phyloP scores from a whole-genome alignment of 2,797 vertebrate species.

The Ctenochaetus hawaiiensis region DNA sequence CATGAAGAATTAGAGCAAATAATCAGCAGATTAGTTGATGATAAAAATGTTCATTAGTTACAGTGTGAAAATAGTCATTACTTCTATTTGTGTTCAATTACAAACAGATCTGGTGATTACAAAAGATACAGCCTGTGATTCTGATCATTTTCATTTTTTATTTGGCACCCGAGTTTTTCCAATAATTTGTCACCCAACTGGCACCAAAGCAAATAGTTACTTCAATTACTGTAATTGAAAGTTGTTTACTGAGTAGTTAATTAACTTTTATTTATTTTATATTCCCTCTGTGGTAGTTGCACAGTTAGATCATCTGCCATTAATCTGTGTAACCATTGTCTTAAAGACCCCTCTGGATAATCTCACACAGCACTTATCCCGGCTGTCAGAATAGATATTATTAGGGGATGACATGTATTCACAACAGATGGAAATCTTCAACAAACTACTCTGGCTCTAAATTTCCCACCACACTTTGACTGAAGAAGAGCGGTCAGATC shows the following conservation, averaged over 20 bases:
- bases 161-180: not conserved
- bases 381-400: slow-evolving; percentile 40
- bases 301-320: not conserved
- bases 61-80: not conserved
- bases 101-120: not conserved
- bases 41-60: not conserved
- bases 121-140: not conserved
- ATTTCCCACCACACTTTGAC: slow-evolving; percentile 62
- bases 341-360: slow-evolving; percentile 14
- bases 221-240: not conserved
- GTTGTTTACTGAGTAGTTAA: slow-evolving; percentile 7
- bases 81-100: not conserved
- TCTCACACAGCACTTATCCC: slow-evolving; percentile 29
- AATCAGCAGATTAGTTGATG: not conserved
- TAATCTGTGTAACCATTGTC: slow-evolving; percentile 11
- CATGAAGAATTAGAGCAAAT: not conserved
- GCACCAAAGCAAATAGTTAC: slow-evolving; percentile 1
- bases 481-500: slow-evolving; percentile 72
- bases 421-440: slow-evolving; percentile 62
- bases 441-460: slow-evolving; percentile 45
- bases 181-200: not conserved
- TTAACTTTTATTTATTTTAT: not conserved
- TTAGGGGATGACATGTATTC: slow-evolving; percentile 47
- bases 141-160: too few species aligned
- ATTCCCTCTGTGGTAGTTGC: not conserved